A percentile compares a stretch with the other conserved stretches of the same genome.
Conservation (phyloP, 2,888 invertebrate species). For the Ligdia adustata region DNA sequence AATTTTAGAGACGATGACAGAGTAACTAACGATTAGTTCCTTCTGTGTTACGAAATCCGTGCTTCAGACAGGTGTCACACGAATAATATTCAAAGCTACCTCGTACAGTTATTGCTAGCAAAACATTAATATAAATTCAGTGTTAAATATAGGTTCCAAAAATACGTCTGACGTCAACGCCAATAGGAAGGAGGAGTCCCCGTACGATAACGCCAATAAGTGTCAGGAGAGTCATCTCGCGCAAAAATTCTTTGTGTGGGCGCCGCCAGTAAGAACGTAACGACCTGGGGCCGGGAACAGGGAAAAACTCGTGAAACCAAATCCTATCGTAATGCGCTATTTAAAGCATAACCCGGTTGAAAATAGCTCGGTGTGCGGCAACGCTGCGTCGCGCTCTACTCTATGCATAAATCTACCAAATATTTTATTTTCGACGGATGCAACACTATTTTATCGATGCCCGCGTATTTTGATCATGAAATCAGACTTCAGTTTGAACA, state of each 20-base stretch:
- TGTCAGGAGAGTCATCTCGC: conserved; percentile 60
- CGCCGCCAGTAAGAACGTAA: conserved; percentile 63
- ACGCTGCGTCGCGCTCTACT: conserved; percentile 75
- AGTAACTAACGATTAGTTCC: too few species aligned
- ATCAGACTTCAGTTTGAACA: neutral
- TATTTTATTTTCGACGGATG: conserved; percentile 79
- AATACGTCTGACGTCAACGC: conserved; percentile 35
- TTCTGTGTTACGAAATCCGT: neutral
- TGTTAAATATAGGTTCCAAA: conserved; percentile 20
- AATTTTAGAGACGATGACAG: conserved; percentile 44
- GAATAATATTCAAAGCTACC: conserved; percentile 29
- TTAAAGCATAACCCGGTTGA: conserved; percentile 82
- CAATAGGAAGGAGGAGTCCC: conserved; percentile 40
- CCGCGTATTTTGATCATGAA: conserved; percentile 21
- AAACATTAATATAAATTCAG: conserved; percentile 18
- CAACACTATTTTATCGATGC: conserved; percentile 58
- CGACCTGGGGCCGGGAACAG: conserved; percentile 69
- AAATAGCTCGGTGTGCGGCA: conserved; percentile 80
- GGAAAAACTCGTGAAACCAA: conserved; percentile 83
- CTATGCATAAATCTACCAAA: conserved; percentile 79
- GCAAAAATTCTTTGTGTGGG: conserved; percentile 71
- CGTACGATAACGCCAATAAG: conserved; percentile 52
- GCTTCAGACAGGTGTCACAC: conserved; percentile 43
- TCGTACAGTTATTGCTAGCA: conserved; percentile 12
- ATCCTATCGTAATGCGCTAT: conserved; percentile 83